Evolutionary conservation across 2,888 invertebrate species (phyloP).

Genomic region (Ectemnius cavifrons): DNA sequence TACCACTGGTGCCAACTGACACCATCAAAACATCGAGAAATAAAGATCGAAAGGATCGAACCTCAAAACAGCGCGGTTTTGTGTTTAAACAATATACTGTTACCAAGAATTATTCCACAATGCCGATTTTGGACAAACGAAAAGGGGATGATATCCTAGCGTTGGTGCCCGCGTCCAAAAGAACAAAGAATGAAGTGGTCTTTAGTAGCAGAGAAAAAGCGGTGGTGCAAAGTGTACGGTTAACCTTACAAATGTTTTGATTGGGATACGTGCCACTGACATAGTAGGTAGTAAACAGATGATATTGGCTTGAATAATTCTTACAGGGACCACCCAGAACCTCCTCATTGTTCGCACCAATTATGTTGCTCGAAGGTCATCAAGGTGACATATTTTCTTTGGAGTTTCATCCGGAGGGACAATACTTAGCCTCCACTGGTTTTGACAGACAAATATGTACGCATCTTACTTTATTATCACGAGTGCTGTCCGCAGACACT

Average conservation of each 20-base stretch:
- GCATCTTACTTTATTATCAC: conserved; percentile 69
- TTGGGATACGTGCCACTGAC: conserved; percentile 8
- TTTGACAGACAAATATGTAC: conserved; percentile 97
- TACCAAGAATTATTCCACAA: conserved; percentile 38
- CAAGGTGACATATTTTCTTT: conserved; percentile 96
- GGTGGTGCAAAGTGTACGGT: conserved; percentile 85
- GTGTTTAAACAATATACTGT: no score
- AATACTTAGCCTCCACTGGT: conserved; percentile 95
- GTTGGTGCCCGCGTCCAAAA: conserved; percentile 81
- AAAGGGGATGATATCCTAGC: conserved; percentile 76
- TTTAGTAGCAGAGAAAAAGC: conserved; percentile 87
- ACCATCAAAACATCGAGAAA: no score
- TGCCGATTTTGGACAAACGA: conserved; percentile 75
- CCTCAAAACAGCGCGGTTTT: no score
- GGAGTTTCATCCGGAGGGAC: conserved; percentile 98
- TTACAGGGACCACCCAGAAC: conserved; percentile 86
- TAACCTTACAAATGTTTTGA: conserved; percentile 50
- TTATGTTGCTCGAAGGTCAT: conserved; percentile 97
- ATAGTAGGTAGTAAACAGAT: conserved; percentile 16
- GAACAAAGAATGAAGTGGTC: conserved; percentile 86
- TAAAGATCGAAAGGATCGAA: no score
- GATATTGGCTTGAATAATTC: conserved; percentile 12
- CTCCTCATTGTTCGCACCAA: conserved; percentile 93
- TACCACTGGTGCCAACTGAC: no score
- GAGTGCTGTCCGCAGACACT: no score